These are phyloP conservation scores for Crenichthys baileyi DNA, from an alignment of 2,797 vertebrate genomes.

Conservation along the genomic window DNA sequence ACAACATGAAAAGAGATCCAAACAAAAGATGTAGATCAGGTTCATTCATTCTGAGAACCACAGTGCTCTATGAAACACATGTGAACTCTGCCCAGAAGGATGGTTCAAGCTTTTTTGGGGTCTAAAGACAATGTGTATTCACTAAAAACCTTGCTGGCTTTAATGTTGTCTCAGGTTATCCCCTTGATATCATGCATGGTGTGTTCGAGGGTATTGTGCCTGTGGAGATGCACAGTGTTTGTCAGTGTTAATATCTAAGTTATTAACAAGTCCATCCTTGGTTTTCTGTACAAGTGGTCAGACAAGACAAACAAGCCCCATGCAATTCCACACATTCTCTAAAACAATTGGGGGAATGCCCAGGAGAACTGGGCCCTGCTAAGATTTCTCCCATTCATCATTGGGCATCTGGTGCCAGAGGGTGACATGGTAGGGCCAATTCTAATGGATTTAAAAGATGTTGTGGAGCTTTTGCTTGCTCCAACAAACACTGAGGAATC, in stretches of 20 bases:
- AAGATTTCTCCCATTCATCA: constrained; percentile 18
- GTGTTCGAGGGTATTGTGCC: not conserved
- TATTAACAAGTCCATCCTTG: constrained; percentile 9
- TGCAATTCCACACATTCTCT: constrained; percentile 1
- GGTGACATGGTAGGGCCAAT: constrained; percentile 20
- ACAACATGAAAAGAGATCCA: not conserved
- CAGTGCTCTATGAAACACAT: too few relatives aligned
- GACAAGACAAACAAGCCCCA: constrained; percentile 15
- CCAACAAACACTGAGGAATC: constrained; percentile 22
- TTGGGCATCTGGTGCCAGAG: constrained; percentile 12
- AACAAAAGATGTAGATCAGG: too few relatives aligned
- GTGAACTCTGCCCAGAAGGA: too few relatives aligned
- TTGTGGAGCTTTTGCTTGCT: constrained; percentile 29
- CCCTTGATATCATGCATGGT: not conserved
- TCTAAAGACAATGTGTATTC: not conserved
- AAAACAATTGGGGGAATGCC: constrained; percentile 1
- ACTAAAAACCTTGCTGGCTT: not conserved
- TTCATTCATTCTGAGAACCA: too few relatives aligned
- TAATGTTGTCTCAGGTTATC: not conserved
- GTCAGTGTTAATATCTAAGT: constrained; percentile 3
- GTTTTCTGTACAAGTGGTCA: constrained; percentile 4
- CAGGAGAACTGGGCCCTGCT: constrained; percentile 11
- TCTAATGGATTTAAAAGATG: constrained; percentile 24
- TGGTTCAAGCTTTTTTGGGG: too few relatives aligned
- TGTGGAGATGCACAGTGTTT: constrained; percentile 11